A percentile compares a stretch with the other conserved stretches of the same genome.
phyloP scores from a whole-genome alignment of 1,140 invertebrate species.

The Archegozetes longisetosus region DNA sequence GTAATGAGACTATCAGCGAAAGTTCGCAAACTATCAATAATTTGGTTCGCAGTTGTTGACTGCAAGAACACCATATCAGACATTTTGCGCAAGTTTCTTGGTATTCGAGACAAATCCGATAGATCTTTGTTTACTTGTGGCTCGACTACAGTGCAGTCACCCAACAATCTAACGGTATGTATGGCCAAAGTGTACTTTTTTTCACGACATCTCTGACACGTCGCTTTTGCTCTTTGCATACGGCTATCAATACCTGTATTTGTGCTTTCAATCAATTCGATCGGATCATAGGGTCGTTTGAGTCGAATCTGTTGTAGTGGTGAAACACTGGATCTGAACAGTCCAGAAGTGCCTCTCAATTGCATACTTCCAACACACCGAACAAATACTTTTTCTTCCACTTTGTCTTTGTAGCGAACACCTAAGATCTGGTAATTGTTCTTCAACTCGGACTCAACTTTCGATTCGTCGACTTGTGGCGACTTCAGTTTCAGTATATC shows the following conservation, averaged over 20 bases:
- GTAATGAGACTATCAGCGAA: background rate
- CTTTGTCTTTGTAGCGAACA: background rate
- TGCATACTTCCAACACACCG: background rate
- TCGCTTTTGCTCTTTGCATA: background rate
- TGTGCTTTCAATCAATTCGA: background rate
- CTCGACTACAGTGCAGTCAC: background rate
- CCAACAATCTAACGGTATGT: conserved; percentile 11
- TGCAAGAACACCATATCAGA: background rate
- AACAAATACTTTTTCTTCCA: background rate
- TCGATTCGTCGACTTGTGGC: background rate
- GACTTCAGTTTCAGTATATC: background rate
- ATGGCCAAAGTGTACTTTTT: conserved; percentile 16
- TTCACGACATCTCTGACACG: background rate
- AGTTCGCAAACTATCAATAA: background rate
- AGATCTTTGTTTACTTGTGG: background rate
- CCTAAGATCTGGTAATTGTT: background rate
- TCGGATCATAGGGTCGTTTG: background rate
- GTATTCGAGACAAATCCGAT: background rate
- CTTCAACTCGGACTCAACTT: background rate
- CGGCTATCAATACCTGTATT: background rate
- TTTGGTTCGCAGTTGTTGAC: background rate
- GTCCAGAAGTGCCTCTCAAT: background rate
- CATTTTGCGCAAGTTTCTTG: background rate
- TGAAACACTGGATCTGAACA: background rate
- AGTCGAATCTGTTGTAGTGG: background rate